Conservation (phyloP, 2,888 invertebrate species). For the Alsophila aescularia region DNA sequence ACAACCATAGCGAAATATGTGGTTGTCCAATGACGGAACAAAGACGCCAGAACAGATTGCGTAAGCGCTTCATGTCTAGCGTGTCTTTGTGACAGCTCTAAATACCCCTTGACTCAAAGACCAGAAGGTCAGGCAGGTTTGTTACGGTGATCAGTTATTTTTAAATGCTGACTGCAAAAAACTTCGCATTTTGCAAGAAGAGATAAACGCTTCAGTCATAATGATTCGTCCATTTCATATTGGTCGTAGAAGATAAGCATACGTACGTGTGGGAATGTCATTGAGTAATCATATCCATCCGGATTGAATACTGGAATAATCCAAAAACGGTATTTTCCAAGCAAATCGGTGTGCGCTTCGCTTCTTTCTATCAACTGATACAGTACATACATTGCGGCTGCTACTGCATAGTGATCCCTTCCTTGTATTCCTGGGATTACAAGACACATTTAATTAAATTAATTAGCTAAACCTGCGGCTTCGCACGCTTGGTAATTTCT, state of each 20-base stretch:
- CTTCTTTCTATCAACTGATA: slow-evolving; percentile 72
- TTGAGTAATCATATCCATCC: slow-evolving; percentile 78
- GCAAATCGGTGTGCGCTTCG: slow-evolving; percentile 63
- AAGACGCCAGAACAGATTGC: too few relatives aligned
- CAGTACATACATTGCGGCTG: slow-evolving; percentile 73
- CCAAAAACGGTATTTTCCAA: slow-evolving; percentile 74
- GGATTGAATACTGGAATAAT: slow-evolving; percentile 77
- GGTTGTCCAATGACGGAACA: too few relatives aligned
- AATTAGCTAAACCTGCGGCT: too few relatives aligned
- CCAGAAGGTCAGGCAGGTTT: too few relatives aligned
- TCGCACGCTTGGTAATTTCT: too few relatives aligned
- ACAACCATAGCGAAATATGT: too few relatives aligned
- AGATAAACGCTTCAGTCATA: neutral
- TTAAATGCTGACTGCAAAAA: too few relatives aligned
- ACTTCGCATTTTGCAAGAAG: too few relatives aligned
- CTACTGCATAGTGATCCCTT: slow-evolving; percentile 74
- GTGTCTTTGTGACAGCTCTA: too few relatives aligned
- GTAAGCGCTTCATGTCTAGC: too few relatives aligned
- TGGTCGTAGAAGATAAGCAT: neutral
- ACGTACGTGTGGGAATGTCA: slow-evolving; percentile 74
- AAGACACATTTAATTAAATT: neutral
- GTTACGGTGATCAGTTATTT: too few relatives aligned
- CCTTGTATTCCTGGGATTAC: slow-evolving; percentile 69
- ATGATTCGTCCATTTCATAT: neutral
- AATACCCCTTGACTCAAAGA: too few relatives aligned